Evolutionary conservation across 1,140 invertebrate genomes (phyloP).

Genomic region (Coelopa frigida): DNA sequence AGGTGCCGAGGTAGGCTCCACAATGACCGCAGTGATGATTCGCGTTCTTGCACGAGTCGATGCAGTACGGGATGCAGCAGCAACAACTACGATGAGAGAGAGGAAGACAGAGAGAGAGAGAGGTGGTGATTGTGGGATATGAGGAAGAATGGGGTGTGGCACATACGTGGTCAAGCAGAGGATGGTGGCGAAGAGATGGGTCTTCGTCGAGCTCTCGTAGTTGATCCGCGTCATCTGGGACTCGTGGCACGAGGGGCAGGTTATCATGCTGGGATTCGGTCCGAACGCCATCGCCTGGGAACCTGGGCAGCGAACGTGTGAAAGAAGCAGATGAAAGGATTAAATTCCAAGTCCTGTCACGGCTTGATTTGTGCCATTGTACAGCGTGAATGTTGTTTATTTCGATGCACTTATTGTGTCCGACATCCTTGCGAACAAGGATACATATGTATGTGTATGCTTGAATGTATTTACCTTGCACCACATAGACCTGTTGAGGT

Average conservation of each 20-base stretch:
- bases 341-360: too few species aligned
- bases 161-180: conserved; percentile 49
- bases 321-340: too few species aligned
- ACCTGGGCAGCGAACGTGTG: too few species aligned
- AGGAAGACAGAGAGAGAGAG: too few species aligned
- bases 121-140: too few species aligned
- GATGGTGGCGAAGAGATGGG: conserved; percentile 50
- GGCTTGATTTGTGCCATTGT: too few species aligned
- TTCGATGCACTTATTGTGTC: too few species aligned
- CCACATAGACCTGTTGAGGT: background rate
- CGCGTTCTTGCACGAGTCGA: conserved; percentile 53
- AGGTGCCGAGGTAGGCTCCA: conserved; percentile 52
- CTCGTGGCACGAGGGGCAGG: conserved; percentile 48
- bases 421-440: background rate
- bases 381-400: too few species aligned
- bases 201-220: conserved; percentile 47
- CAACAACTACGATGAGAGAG: conserved; percentile 47
- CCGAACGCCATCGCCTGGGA: conserved; percentile 34
- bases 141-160: background rate
- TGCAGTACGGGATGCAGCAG: conserved; percentile 57
- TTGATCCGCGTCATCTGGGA: conserved; percentile 44
- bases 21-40: conserved; percentile 61
- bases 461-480: background rate
- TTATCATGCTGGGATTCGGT: conserved; percentile 34
- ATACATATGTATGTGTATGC: background rate